Evolutionary conservation across 1,140 invertebrate genomes (phyloP), one percentile per base, ranked within the genome.

Genomic region (Zeugodacus cucurbitae): DNA sequence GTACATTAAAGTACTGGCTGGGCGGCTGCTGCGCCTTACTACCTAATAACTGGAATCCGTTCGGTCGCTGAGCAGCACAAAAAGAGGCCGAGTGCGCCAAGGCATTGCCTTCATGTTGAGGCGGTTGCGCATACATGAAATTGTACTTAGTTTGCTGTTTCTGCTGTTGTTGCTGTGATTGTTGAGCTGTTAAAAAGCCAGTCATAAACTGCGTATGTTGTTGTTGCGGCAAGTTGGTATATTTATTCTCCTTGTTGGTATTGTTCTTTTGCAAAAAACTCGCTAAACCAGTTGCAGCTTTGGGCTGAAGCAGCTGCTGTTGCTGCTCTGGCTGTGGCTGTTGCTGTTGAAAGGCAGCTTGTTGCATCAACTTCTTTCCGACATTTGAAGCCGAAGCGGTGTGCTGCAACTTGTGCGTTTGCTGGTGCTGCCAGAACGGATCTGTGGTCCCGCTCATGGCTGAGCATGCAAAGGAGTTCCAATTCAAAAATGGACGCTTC

Each of bases 171-270:
- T 87, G 87, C 37, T 62, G 87, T 26, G 57, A 10, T 14, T 57
- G 37, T 41, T 78, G 26, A 32, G 88, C 48, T 64, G 57, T 59
- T 29, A 48, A 34, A n/a, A 58, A 86, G 17, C 57, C 48, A 10
- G 48, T 54, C 26, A 59, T 17, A 64, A 26, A 48, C 11, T 82
- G 74, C 6, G 74, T 87, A 32, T 41, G 86, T 64, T 87, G 90
- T 59, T 62, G 86, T 44, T 87, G 90, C 48, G 91, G 91, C 0
- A 90, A 54, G 90, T 37, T 87, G 82, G 3, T 32, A 87, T 87
- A 87, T 67, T 92, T 92, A 82, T 92, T 92, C 89, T 92, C 91
- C 88, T 92, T 92, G 87, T 92, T 92, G 70, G 90, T 92, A 26
- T 87, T 89, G 70, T 90, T 92, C 10, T 91, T 92, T 14, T 90